phyloP scores from a whole-genome alignment of 2,797 vertebrate genomes.

The Somateria mollissima region DNA sequence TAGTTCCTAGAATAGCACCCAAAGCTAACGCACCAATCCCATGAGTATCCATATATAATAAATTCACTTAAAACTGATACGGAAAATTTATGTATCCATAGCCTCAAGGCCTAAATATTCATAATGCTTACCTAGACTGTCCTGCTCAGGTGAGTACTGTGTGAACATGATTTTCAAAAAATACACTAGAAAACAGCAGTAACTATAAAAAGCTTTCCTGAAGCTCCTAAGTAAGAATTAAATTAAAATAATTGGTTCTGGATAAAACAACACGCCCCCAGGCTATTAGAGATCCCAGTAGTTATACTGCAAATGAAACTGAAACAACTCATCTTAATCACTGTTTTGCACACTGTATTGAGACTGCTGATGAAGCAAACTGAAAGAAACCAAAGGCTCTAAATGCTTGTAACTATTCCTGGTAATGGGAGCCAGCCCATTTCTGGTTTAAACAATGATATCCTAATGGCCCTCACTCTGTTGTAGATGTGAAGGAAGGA shows the following conservation, averaged over 20 bases:
- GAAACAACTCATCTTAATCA: not conserved
- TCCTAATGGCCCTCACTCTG: not conserved
- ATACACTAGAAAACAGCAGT: not conserved
- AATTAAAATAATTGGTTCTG: not conserved
- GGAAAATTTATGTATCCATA: not conserved
- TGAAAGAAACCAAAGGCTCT: not conserved
- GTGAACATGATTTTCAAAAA: not conserved
- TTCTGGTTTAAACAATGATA: not conserved
- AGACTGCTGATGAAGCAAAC: not conserved
- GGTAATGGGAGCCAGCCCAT: fast-evolving
- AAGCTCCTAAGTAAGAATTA: not conserved
- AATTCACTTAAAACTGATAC: not conserved
- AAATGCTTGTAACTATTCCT: not conserved
- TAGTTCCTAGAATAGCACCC: not conserved
- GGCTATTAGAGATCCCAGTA: not conserved
- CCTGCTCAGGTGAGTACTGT: not conserved
- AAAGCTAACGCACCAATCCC: not conserved
- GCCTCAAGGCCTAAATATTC: not conserved
- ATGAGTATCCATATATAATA: not conserved
- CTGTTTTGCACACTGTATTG: not conserved
- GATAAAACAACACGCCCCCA: not conserved
- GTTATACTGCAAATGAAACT: not conserved
- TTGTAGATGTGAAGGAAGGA: fast-evolving
- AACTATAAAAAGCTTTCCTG: not conserved
- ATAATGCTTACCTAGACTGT: not conserved